Evolutionary conservation across 2,888 invertebrate species (phyloP), one percentile per base, ranked within the genome.

Genomic region (Latheticus oryzae): DNA sequence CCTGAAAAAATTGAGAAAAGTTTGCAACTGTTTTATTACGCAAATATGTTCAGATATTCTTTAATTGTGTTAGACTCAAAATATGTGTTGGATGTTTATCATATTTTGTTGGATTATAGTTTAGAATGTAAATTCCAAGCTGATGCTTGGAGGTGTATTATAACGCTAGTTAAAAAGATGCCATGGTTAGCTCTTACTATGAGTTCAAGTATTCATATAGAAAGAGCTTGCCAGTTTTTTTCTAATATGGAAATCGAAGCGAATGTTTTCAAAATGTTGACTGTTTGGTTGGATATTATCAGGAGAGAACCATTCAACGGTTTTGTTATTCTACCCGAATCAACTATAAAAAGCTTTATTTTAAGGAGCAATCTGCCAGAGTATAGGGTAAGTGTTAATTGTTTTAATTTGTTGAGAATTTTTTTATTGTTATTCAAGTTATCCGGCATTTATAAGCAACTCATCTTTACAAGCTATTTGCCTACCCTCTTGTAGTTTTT

Each of bases 311-410:
- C 16, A 3, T 33, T 19, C n/a, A 35, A 33, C 17, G 47, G 47
- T 13, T 33, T 24, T 24, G 21, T 33, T 9, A 4, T 8, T 5
- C 23, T 47, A 13, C 47, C 47, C n/a, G 47, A 33, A 33, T 16
- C 8, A 9, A 35, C 47, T 3, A 33, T 47, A 1, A 47, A 23
- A 16, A 47, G 23, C 12, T 47, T 47, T 12, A 19, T 45, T 17
- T 5, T 19, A 7, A 45, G 45, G 9, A 8, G n/a, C n/a, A n/a
- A n/a, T n/a, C n/a, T n/a, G n/a, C n/a, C n/a, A n/a, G n/a, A n/a
- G n/a, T n/a, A n/a, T n/a, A n/a, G n/a, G n/a, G n/a, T n/a, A n/a
- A n/a, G n/a, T n/a, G n/a, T n/a, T n/a, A n/a, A n/a, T n/a, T n/a
- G n/a, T n/a, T n/a, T n/a, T n/a, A n/a, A n/a, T n/a, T n/a, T n/a